Evolutionary conservation across 2,888 invertebrate species (phyloP).

Genomic region (Drosophila kanekoi): DNA sequence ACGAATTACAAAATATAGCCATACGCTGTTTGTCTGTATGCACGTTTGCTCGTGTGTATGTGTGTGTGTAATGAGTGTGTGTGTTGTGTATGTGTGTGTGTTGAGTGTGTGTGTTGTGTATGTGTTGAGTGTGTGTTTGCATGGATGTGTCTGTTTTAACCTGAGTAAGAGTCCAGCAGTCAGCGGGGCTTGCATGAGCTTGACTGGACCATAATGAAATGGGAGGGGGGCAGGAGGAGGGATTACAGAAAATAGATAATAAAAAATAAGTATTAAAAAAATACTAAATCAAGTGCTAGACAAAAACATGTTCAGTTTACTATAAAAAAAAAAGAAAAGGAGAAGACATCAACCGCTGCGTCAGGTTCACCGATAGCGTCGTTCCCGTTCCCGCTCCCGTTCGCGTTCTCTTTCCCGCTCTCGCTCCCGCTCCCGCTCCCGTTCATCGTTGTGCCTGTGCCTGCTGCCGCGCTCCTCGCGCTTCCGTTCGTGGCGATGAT

Average conservation of each 20-base stretch:
- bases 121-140: slow-evolving; percentile 4
- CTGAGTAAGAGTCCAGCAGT: slow-evolving; percentile 57
- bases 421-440: slow-evolving; percentile 53
- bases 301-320: slow-evolving; percentile 35
- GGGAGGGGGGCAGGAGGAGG: neutral
- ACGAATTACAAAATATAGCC: slow-evolving; percentile 52
- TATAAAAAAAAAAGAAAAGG: slow-evolving; percentile 32
- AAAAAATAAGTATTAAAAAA: slow-evolving; percentile 6
- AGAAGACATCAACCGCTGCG: slow-evolving; percentile 5
- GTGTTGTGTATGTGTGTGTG: slow-evolving; percentile 7
- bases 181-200: slow-evolving; percentile 3
- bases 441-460: slow-evolving; percentile 56
- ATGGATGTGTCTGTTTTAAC: slow-evolving; percentile 51
- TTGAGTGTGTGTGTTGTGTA: neutral
- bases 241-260: slow-evolving; percentile 3
- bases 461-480: slow-evolving; percentile 62
- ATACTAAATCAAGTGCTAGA: slow-evolving; percentile 27
- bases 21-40: slow-evolving; percentile 30
- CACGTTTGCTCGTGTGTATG: slow-evolving; percentile 10
- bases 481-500: slow-evolving; percentile 65
- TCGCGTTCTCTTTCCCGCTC: neutral
- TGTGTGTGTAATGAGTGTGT: slow-evolving; percentile 5
- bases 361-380: slow-evolving; percentile 69
- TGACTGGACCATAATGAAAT: slow-evolving; percentile 13
- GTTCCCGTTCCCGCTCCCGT: slow-evolving; percentile 42